Base-by-base conservation (phyloP, 1,140 invertebrate species). In the Mactra quadrangularis region DNA sequence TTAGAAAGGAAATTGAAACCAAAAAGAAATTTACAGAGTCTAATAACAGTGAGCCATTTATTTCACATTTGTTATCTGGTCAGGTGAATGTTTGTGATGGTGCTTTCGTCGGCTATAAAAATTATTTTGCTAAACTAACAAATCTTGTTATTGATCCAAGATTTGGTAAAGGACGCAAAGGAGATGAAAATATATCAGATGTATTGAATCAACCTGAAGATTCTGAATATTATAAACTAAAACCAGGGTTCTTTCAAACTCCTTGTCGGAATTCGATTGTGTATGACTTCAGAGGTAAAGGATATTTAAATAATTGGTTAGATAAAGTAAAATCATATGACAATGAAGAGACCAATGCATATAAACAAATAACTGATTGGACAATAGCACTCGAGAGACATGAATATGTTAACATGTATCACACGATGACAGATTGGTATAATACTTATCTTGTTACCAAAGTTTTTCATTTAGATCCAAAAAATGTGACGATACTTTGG, bases 351-450 rank as follows among this genome's bases (percentile, higher is more conserved):
- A 11, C 60, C 6, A n/a, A n/a, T n/a, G 13, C 22, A 0, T 17
- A 50, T 62, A 47, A 76, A 17, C 19, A 68, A 50, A 50, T 50
- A 2, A n/a, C 62, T 29, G 76, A 84, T 17, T 84, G 84, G 31
- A 84, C 88, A 1, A 78, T 90, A 38, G 89, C 89, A 35, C 64
- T 90, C 1, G 64, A 81, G 62, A 75, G 91, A 31, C 91, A 91
- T 77, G 91, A 92, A 74, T 92, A 92, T 84, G 91, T 87, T 4
- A 92, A 92, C 76, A 68, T 92, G 19, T 92, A 91, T 66, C 91
- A 92, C 81, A 90, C 91, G 4, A 90, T 92, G 86, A 91, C 91
- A 11, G 91, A 92, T 78, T 90, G 87, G 70, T 92, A 87, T 75
- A 92, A 91, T 70, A 87, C 89, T 19, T 92, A 90, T 66, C 78